Percentiles rank a stretch among this genome's conserved stretches.
These are phyloP conservation scores for Cephalotes varians DNA, from an alignment of 2,888 invertebrate genomes.

Conservation along the genomic window DNA sequence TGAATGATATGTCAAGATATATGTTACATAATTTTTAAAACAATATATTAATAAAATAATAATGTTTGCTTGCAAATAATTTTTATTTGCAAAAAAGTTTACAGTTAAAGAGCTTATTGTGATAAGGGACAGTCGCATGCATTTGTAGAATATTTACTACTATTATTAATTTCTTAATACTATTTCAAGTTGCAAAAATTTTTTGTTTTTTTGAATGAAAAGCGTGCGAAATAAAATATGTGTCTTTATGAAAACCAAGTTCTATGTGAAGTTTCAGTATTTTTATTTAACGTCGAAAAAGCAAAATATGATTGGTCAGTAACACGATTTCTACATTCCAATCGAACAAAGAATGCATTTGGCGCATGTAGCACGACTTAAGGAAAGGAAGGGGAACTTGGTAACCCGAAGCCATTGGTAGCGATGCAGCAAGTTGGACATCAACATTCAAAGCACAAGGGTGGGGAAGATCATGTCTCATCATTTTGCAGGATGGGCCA, in stretches of 20 bases:
- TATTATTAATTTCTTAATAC: not conserved
- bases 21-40: not conserved
- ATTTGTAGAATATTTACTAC: not conserved
- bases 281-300: not conserved
- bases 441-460: slow-evolving; percentile 62
- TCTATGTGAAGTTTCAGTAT: not conserved
- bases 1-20: not conserved
- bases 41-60: not conserved
- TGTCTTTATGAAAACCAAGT: not conserved
- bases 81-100: too few species aligned
- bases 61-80: too few species aligned
- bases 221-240: not conserved
- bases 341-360: slow-evolving; percentile 78
- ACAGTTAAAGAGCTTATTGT: not conserved
- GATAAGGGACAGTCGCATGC: not conserved
- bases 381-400: slow-evolving; percentile 61
- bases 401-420: slow-evolving; percentile 79
- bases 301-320: slow-evolving; percentile 34
- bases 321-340: slow-evolving; percentile 42
- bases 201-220: not conserved
- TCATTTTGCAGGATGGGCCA: not conserved
- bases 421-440: slow-evolving; percentile 66
- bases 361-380: slow-evolving; percentile 70
- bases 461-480: slow-evolving; percentile 53
- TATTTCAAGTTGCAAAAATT: not conserved